Base-by-base conservation (phyloP, 2,113 vertebrate genomes). In the Rhabdornis inornatus region DNA sequence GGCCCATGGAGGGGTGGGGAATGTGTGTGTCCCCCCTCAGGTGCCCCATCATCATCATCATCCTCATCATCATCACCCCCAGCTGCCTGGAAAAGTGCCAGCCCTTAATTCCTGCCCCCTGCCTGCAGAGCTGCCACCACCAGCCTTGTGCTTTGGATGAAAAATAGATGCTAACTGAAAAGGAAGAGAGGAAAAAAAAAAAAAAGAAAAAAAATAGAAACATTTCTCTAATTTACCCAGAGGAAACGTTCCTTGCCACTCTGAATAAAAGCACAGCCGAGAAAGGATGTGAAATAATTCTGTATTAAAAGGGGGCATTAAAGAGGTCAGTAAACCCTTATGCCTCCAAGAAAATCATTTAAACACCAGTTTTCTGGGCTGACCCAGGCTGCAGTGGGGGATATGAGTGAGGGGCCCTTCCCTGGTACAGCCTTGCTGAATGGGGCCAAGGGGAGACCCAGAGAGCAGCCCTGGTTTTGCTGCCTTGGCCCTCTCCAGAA, bases 231-330 rank as follows among this genome's bases (percentile, higher is more conserved):
- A 97, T 97, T 95, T 95, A 95, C 90, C 95, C 94, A 95, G 91
- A 95, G 95, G 95, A 92, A 47, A 95, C 18, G 7, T 96, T 96
- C 92, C 95, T 90, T 97, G 96, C 94, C 92, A 96, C 93, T 96
- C 92, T 80, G 93, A 97, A 96, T 97, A 97, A 97, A 95, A 95
- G 94, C 39, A 5, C 92, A 93, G 94, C 88, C 0, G n/a, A 95
- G 83, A 88, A 96, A 68, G 88, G 65, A 97, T 45, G 88, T 66
- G 94, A 95, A 96, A 92, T 96, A 95, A 96, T 96, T 93, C 92
- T 94, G 63, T 92, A 95, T 96, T 96, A 96, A 97, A 96, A 97
- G 90, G 93, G 95, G 90, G 93, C 93, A 96, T 94, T 96, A 83
- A 93, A 88, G 90, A 97, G 94, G 94, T 97, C 94, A 96, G 47